Base-by-base conservation (phyloP, 2,113 vertebrate genomes). In the Serilophus lunatus region DNA sequence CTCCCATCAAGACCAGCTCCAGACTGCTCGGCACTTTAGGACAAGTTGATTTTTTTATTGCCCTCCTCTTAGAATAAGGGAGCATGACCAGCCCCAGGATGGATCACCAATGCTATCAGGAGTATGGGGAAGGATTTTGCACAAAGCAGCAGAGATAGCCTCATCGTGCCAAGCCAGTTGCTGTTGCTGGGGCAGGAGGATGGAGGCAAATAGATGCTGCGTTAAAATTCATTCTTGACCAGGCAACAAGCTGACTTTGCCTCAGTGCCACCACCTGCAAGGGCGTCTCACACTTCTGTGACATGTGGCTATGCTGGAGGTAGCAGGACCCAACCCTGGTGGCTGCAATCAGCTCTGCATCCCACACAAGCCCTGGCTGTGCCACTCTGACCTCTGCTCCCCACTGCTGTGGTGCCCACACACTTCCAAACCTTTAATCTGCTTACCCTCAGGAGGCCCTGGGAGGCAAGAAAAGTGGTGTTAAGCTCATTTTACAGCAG, bases 401-500 rank as follows among this genome's bases (percentile, higher is more conserved):
- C 13, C 51, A 63, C 42, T 59, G 54, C 72, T 0, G 16, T 0
- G 23, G 38, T 0, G 5, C 50, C 88, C 59, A 70, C 42, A 18
- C 0, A 1, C 24, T 70, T 74, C 88, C 85, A 92, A 93, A 94
- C 12, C 64, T 63, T 86, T 96, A 95, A 97, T 96, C 96, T 92
- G 45, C 92, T 96, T 96, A 94, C 68, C 23, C 68, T 92, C 71
- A 81, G 68, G 88, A 93, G 82, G 47, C 82, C 54, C 88, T 86
- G 47, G 20, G 60, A 86, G 47, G 76, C 42, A 81, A 72, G 72
- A 54, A 88, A 92, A 95, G 96, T 83, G 80, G 42, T 68, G 42
- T 81, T 96, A 96, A 95, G 86, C 94, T 96, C 35, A 90, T 92
- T 96, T 95, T 96, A 81, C 80, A 88, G 92, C 7, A 1, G 68